phyloP scores from a whole-genome alignment of 2,888 invertebrate species.

The Caenorhabditis zanzibari region DNA sequence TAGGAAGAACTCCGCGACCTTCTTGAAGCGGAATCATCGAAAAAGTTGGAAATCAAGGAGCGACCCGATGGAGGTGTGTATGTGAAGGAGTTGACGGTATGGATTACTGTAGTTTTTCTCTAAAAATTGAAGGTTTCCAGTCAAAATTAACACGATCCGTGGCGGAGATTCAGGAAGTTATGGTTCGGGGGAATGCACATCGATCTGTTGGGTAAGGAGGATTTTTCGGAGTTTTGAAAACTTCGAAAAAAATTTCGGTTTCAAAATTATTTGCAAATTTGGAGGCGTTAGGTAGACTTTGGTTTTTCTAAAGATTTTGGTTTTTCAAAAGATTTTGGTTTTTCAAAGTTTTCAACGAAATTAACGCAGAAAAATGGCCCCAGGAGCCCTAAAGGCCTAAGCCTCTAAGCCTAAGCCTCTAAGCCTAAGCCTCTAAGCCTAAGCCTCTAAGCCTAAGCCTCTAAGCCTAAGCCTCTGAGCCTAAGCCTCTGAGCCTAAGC shows the following conservation, averaged over 20 bases:
- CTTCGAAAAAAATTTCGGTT: neutral
- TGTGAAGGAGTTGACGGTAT: constrained; percentile 72
- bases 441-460: too few relatives aligned
- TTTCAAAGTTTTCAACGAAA: too few relatives aligned
- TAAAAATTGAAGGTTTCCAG: constrained; percentile 85
- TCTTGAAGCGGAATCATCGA: constrained; percentile 87
- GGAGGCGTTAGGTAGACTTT: neutral
- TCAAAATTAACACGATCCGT: constrained; percentile 95
- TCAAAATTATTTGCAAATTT: neutral
- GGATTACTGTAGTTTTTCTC: neutral
- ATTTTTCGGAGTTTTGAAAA: neutral
- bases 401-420: too few relatives aligned
- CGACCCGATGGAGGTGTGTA: constrained; percentile 75
- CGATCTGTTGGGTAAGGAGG: constrained; percentile 90
- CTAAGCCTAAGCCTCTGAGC: too few relatives aligned
- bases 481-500: too few relatives aligned
- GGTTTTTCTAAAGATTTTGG: neutral
- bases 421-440: too few relatives aligned
- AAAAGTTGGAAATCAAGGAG: constrained; percentile 87
- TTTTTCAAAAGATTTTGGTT: neutral
- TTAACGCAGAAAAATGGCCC: too few relatives aligned
- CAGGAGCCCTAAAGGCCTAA: too few relatives aligned
- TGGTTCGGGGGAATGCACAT: constrained; percentile 94
- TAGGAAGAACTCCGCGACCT: constrained; percentile 88
- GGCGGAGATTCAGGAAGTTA: constrained; percentile 94